Evolutionary conservation across 2,797 vertebrate genomes (phyloP), one percentile per base, ranked within the genome.

Genomic region (Arrhamphus sclerolepis): DNA sequence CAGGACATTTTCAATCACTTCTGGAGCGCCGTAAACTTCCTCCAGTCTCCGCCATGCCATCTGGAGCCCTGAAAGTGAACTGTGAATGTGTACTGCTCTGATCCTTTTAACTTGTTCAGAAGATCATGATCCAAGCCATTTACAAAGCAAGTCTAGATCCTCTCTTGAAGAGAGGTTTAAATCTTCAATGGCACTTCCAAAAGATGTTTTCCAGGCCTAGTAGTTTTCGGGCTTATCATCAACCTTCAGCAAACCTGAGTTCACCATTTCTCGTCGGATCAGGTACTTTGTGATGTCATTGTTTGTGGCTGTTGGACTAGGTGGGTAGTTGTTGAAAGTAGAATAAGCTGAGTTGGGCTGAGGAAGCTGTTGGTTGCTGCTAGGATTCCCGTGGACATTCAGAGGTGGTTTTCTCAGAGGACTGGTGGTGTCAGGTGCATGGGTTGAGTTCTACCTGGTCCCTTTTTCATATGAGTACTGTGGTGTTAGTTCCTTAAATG

Each of bases 81-180:
- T 56, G 2, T 44, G 41, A 26, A 2, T 56, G 40, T 21, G 41
- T 14, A 44, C 53, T 16, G 2, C 34, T 19, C 46, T 0, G 7
- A 59, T 59, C 1, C 0, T 1, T 26, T 61, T 7, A 5, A 7
- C 47, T 7, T 51, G 58, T 42, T 50, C 2, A 0, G 57, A 42
- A 20, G 57, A 47, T 1, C 46, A 9, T 28, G 61, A 43, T 11
- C 50, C 51, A 10, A 63, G 39, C 29, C 18, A 62, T 19, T 47
- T 55, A 0, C 40, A 46, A 1, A 71, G 0, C 20, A 67, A 18
- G 18, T 76, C 51, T 1, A 70, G 1, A 2, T 46, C 40, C 17
- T 53, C 41, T 38, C 40, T 38, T 1, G 28, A 1, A 31, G 49
- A 31, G 10, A 52, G 14, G 40, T 48, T 41, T 28, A 58, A 0